Evolutionary conservation across 2,113 vertebrate genomes (phyloP).

Genomic region (Corythoichthys intestinalis): DNA sequence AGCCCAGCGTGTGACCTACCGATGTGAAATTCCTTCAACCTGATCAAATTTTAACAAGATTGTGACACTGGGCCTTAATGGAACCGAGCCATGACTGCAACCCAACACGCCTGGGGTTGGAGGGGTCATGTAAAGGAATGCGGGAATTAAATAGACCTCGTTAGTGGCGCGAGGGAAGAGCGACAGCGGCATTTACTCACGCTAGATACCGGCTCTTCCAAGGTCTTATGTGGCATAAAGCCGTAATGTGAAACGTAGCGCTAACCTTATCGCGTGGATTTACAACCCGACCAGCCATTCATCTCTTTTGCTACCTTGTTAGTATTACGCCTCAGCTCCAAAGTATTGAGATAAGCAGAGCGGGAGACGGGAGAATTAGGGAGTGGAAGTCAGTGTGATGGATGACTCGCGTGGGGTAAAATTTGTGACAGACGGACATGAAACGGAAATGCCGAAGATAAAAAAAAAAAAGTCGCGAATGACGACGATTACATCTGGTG

Average conservation of each 20-base stretch:
- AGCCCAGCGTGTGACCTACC: conserved; percentile 56
- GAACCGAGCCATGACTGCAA: conserved; percentile 15
- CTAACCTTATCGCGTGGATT: conserved; percentile 47
- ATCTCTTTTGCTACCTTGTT: conserved; percentile 50
- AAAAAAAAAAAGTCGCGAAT: conserved; percentile 46
- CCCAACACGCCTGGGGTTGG: conserved; percentile 45
- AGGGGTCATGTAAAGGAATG: conserved; percentile 56
- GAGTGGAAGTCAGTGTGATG: conserved; percentile 54
- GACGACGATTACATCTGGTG: conserved; percentile 57
- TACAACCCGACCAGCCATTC: conserved; percentile 40
- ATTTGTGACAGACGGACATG: conserved; percentile 59
- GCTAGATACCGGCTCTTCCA: background rate
- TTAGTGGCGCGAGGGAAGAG: conserved; percentile 44
- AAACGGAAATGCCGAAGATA: conserved; percentile 54
- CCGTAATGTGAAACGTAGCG: conserved; percentile 27
- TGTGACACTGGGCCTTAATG: conserved; percentile 19
- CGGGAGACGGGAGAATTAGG: conserved; percentile 45
- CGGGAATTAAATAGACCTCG: conserved; percentile 60
- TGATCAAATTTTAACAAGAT: conserved; percentile 65
- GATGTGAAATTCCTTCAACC: conserved; percentile 54
- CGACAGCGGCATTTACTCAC: conserved; percentile 47
- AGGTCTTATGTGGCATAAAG: conserved; percentile 34
- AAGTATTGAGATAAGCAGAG: conserved; percentile 51
- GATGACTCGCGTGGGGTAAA: conserved; percentile 47
- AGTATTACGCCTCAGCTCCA: conserved; percentile 36